Base-by-base conservation (phyloP, 64 coral and sea anemone genomes). In the Montipora sp. region DNA sequence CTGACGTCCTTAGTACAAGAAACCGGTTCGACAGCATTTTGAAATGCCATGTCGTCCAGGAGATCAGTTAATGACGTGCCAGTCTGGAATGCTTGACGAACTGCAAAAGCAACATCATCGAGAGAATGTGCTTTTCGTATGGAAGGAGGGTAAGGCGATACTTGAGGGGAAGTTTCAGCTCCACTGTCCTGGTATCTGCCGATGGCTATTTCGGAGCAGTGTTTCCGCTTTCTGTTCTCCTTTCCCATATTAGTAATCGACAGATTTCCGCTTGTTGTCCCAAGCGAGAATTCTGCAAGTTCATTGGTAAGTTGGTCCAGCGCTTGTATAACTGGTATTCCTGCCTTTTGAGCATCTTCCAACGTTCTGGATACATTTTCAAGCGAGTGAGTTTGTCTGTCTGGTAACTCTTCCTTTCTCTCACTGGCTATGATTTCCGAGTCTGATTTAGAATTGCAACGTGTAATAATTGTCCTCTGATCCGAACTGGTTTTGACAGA, bases 101-200 rank as follows among this genome's bases (percentile, higher is more conserved):
- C 84, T 46, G 91, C 91, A 10, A 51, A 80, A 5, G 84, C 91
- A 53, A 93, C 75, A 51, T 93, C 91, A 80, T 79, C 77, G 5
- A 93, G 67, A 15, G 91, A 93, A 80, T 88, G 72, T 9, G 83
- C 77, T n/a, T 93, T 93, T 8, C 91, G 74, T 77, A 93, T 88
- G 21, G 83, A 16, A 48, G 91, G 76, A 9, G 91, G 83, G 60
- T 93, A 80, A 46, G 83, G 75, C 47, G 81, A 67, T 27, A 12
- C 81, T 5, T 48, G 59, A 13, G 46, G 46, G 8, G 45, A 50
- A 13, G 82, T 3, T 36, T 49, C 3, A 49, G 82, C 3, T 4
- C 43, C 67, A 19, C n/a, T 16, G 63, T 50, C 19, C 43, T 19
- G 22, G 36, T 43, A 5, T 58, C n/a, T 8, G 22, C n/a, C 22